These are phyloP conservation scores for Oryctolagus cuniculus DNA, from an alignment of 2,113 vertebrate genomes.

Conservation along the genomic window DNA sequence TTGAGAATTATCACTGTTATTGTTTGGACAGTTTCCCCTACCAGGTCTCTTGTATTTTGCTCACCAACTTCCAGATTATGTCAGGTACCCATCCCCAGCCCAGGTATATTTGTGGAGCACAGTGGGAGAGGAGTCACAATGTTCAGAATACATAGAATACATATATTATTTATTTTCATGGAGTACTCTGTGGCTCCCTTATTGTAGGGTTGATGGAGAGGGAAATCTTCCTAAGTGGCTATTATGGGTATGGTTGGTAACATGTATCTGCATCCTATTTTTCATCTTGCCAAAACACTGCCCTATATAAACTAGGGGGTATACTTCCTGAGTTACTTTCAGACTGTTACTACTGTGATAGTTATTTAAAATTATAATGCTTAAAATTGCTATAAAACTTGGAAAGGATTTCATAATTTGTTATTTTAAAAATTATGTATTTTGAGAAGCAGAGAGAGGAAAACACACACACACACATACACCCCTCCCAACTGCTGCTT, in stretches of 20 bases:
- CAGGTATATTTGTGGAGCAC: background rate
- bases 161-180: background rate
- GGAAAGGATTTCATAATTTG: constrained; percentile 28
- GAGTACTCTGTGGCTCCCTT: background rate
- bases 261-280: constrained; percentile 40
- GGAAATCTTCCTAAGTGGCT: background rate
- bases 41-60: background rate
- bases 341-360: constrained; percentile 42
- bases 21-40: background rate
- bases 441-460: too few species aligned
- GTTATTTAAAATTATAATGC: constrained; percentile 59
- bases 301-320: background rate
- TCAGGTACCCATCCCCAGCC: background rate
- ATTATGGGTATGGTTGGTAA: background rate
- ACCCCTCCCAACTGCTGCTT: too few species aligned
- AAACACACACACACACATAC: too few species aligned
- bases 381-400: constrained; percentile 50
- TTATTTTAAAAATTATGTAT: background rate
- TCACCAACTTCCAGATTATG: background rate
- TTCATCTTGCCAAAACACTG: background rate
- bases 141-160: background rate
- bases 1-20: background rate
- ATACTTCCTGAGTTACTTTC: constrained; percentile 46
- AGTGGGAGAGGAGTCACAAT: background rate
- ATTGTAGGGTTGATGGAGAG: background rate